Conservation (phyloP, 2,113 vertebrate genomes). For the Paramormyrops kingsleyae region DNA sequence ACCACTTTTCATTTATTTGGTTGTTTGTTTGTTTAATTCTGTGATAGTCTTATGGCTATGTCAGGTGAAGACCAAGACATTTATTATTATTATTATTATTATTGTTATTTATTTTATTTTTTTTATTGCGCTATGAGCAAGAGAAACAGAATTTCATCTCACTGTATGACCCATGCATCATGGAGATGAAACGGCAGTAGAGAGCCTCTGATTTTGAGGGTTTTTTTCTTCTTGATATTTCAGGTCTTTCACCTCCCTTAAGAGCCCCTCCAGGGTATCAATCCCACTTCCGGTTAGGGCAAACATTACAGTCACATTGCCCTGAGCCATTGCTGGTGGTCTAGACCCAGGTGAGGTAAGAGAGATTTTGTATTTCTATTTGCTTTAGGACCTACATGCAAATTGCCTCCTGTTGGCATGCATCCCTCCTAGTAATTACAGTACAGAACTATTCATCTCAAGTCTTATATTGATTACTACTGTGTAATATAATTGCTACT, state of each 20-base stretch:
- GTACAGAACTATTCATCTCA: constrained; percentile 48
- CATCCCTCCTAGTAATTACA: neutral
- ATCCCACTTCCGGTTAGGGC: neutral
- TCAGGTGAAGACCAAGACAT: too few relatives aligned
- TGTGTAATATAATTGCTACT: constrained; percentile 51
- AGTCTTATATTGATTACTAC: constrained; percentile 43
- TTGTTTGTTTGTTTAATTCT: too few relatives aligned
- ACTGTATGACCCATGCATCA: neutral
- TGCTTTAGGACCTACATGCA: neutral
- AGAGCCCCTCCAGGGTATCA: neutral
- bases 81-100: neutral
- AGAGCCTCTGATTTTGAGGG: neutral
- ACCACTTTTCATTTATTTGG: neutral
- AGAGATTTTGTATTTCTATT: neutral
- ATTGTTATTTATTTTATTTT: neutral
- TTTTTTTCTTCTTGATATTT: neutral
- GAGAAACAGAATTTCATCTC: neutral
- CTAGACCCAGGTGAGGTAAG: neutral
- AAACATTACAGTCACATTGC: neutral
- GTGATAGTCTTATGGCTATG: too few relatives aligned
- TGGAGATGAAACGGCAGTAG: neutral
- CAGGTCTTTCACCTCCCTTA: neutral
- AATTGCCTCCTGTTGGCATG: neutral
- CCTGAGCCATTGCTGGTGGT: neutral
- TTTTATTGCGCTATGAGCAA: neutral